These are phyloP conservation scores for Aurelia aurita DNA, from an alignment of 30 jellyfish, hydroid and myxozoan genomes.

Conservation along the genomic window DNA sequence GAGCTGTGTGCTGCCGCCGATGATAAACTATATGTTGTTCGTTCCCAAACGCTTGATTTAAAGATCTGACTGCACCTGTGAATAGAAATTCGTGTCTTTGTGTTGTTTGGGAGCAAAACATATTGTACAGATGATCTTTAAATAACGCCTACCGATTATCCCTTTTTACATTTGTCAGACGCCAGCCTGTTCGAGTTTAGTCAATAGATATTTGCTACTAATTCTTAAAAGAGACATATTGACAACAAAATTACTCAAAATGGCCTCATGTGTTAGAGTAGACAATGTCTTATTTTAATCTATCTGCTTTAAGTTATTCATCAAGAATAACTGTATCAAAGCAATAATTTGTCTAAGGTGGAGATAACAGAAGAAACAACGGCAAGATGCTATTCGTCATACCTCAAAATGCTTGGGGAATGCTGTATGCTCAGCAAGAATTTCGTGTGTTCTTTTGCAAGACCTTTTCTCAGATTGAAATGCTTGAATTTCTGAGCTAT, in stretches of 20 bases:
- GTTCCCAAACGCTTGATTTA: constrained; percentile 27
- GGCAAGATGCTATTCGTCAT: no score
- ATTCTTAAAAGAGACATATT: constrained; percentile 46
- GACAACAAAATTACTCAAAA: constrained; percentile 38
- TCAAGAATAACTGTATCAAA: constrained; percentile 9
- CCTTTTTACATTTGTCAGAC: constrained; percentile 54
- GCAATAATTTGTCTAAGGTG: constrained; percentile 20
- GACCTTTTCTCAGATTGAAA: no score
- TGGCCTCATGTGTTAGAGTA: constrained; percentile 51
- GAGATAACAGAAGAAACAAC: no score
- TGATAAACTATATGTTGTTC: background rate
- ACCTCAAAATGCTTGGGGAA: no score
- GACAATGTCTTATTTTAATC: constrained; percentile 15
- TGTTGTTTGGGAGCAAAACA: constrained; percentile 63
- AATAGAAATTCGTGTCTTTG: constrained; percentile 55
- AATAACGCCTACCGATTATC: constrained; percentile 68
- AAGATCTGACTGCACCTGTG: constrained; percentile 68
- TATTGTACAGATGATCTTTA: constrained; percentile 51
- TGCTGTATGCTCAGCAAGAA: no score
- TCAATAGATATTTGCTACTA: constrained; percentile 33
- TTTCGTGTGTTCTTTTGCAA: no score
- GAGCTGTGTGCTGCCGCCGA: background rate
- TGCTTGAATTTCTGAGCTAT: no score
- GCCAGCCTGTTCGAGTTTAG: constrained; percentile 61
- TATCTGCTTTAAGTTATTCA: constrained; percentile 33